Conservation (phyloP, 1,140 invertebrate species). For the Nasonia longicornis region DNA sequence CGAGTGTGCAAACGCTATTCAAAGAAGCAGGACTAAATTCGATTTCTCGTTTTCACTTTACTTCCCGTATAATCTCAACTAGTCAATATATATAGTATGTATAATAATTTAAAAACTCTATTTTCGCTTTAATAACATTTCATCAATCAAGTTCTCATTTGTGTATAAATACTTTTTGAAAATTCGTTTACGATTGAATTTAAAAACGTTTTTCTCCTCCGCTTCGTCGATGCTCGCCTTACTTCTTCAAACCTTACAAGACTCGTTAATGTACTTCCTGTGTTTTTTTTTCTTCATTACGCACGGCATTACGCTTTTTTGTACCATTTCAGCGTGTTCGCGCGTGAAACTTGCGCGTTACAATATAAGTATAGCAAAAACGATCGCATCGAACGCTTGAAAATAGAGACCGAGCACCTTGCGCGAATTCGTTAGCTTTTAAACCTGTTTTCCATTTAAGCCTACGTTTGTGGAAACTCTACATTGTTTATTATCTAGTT, state of each 20-base stretch:
- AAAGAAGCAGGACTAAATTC: conserved; percentile 41
- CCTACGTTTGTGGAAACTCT: conserved; percentile 15
- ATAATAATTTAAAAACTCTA: conserved; percentile 40
- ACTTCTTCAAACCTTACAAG: conserved; percentile 47
- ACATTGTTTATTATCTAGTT: not conserved
- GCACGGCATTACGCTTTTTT: conserved; percentile 40
- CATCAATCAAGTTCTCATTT: conserved; percentile 12
- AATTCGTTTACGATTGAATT: conserved; percentile 27
- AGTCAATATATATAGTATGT: conserved; percentile 29
- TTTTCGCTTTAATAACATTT: conserved; percentile 16
- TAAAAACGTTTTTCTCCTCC: not conserved
- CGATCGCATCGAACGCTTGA: conserved; percentile 29
- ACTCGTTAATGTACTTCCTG: conserved; percentile 45
- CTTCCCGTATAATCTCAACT: conserved; percentile 34
- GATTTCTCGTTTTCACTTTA: conserved; percentile 23
- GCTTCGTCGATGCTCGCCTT: conserved; percentile 40
- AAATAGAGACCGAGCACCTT: conserved; percentile 11
- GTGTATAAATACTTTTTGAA: conserved; percentile 38
- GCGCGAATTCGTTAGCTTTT: conserved; percentile 22
- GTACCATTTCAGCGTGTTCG: not conserved
- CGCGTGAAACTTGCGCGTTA: not conserved
- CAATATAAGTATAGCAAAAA: not conserved
- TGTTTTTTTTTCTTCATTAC: conserved; percentile 36
- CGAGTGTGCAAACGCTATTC: conserved; percentile 33
- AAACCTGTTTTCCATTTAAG: conserved; percentile 4